phyloP scores from a whole-genome alignment of 2,797 vertebrate genomes.

The Fratercula arctica region DNA sequence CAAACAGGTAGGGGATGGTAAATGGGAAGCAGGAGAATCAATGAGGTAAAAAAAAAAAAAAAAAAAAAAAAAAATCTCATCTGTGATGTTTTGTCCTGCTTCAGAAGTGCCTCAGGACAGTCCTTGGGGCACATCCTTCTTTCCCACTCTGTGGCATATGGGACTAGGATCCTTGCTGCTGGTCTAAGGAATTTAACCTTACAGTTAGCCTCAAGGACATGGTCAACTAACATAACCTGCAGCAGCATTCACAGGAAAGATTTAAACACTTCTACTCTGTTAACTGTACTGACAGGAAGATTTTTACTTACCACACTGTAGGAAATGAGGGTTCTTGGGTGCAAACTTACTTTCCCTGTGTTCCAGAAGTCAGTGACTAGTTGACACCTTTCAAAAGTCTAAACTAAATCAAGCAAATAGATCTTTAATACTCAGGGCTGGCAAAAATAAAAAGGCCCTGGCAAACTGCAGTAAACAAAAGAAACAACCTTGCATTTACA shows the following conservation, averaged over 20 bases:
- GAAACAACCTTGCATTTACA: not conserved
- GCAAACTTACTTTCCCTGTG: not conserved
- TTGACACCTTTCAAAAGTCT: not conserved
- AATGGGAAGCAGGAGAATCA: not conserved
- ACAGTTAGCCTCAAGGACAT: not conserved
- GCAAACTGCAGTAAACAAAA: not conserved
- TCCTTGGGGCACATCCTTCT: not conserved
- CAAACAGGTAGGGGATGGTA: too few species aligned
- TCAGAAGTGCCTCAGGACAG: not conserved
- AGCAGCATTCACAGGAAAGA: not conserved
- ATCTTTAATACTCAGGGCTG: not conserved
- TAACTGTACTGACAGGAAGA: not conserved
- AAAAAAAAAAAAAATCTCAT: not conserved
- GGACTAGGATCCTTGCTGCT: not conserved
- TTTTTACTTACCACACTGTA: not conserved
- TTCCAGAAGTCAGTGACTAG: not conserved
- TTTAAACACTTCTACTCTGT: not conserved
- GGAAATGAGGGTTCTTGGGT: not conserved
- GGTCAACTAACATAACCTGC: not conserved
- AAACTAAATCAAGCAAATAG: not conserved
- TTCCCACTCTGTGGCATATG: not conserved
- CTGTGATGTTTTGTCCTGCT: not conserved
- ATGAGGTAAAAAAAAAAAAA: not conserved
- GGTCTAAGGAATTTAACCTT: not conserved
- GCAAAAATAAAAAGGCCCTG: not conserved